Evolutionary conservation across 2,797 vertebrate genomes (phyloP).

Genomic region (Macrochelys suwanniensis): DNA sequence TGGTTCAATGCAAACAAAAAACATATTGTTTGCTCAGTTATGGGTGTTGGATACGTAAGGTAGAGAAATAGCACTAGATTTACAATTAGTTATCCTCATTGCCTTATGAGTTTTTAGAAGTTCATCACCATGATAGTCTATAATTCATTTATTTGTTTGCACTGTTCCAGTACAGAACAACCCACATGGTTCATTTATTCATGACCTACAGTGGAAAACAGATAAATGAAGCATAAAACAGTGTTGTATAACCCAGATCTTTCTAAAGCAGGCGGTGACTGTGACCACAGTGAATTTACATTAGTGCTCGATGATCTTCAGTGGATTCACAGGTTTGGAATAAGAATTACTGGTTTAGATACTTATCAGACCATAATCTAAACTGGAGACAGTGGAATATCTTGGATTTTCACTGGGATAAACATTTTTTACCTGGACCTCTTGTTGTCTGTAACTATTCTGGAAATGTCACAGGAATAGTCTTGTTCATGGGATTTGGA

Average conservation of each 20-base stretch:
- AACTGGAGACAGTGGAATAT: not conserved
- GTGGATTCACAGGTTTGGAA: not conserved
- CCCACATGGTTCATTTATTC: conserved; percentile 14
- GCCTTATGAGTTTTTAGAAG: not conserved
- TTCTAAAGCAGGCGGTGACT: not conserved
- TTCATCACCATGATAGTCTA: not conserved
- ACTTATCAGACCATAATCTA: not conserved
- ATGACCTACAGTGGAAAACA: not conserved
- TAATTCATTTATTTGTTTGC: not conserved
- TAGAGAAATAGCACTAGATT: not conserved
- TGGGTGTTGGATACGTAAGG: not conserved
- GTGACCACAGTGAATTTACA: not conserved
- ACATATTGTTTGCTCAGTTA: not conserved
- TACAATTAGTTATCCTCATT: not conserved
- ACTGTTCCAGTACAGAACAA: not conserved
- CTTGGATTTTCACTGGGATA: too few relatives aligned
- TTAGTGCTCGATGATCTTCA: not conserved
- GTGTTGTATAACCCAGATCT: not conserved
- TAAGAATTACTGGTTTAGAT: not conserved
- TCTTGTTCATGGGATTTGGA: not conserved
- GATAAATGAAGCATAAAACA: conserved; percentile 38
- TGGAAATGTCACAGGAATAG: not conserved
- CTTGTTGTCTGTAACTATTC: not conserved
- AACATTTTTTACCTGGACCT: not conserved
- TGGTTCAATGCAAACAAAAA: not conserved